Evolutionary conservation across 2,113 vertebrate genomes (phyloP).

Genomic region (Tupaia tana): DNA sequence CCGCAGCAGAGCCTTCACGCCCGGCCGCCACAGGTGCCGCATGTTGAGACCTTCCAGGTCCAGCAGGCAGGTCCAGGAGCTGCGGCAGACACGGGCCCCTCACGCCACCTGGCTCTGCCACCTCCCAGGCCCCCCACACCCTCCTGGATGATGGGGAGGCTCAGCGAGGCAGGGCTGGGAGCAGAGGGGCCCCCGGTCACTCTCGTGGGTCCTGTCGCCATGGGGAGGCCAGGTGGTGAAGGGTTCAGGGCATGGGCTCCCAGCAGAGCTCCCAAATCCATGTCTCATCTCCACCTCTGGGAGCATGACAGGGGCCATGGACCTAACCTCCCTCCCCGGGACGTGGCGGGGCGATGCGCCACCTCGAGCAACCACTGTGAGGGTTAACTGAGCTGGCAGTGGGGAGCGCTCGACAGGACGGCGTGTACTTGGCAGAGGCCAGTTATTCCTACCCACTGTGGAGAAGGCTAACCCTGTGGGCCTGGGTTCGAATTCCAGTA

Average conservation of each 20-base stretch:
- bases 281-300: not conserved
- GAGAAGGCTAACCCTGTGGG: not conserved
- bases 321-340: not conserved
- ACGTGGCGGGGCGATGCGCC: not conserved
- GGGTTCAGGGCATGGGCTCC: not conserved
- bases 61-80: constrained; percentile 92
- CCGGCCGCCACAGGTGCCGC: constrained; percentile 91
- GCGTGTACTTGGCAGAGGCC: fast-evolving
- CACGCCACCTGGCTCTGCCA: not conserved
- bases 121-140: not conserved
- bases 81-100: constrained; percentile 44
- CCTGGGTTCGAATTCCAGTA: not conserved
- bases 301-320: not conserved
- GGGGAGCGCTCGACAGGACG: not conserved
- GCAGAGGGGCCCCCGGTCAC: not conserved
- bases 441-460: no score
- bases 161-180: not conserved
- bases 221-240: fast-evolving
- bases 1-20: constrained; percentile 90
- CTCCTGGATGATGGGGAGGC: fast-evolving
- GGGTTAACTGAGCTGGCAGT: not conserved
- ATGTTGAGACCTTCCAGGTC: constrained; percentile 92
- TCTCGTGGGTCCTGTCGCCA: fast-evolving
- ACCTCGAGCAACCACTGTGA: not conserved
- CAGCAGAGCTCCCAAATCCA: not conserved